These are phyloP conservation scores for Lophotriccus pileatus DNA, from an alignment of 2,797 vertebrate species.

Conservation along the genomic window DNA sequence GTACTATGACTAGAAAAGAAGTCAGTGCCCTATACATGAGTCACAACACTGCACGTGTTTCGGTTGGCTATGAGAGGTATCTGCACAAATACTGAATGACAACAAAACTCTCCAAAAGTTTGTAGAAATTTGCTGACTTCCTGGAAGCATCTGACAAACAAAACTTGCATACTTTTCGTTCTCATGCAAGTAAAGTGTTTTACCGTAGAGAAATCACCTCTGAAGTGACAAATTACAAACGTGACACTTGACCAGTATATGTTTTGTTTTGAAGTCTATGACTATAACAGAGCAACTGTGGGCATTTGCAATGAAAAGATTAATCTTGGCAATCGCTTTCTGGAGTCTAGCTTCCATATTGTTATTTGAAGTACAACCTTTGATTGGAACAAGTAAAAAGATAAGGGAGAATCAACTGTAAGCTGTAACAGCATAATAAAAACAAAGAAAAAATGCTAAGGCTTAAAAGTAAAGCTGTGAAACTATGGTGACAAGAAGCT, in stretches of 20 bases:
- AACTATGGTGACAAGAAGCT: background rate
- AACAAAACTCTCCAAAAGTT: background rate
- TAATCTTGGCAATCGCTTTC: background rate
- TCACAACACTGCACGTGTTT: background rate
- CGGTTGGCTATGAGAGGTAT: background rate
- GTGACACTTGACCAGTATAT: accelerated
- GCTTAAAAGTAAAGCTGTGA: background rate
- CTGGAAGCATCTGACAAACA: background rate
- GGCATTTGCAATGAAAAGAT: background rate
- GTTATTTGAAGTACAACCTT: background rate
- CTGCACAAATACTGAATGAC: background rate
- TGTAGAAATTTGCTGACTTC: background rate
- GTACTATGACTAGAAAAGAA: background rate
- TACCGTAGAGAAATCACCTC: background rate
- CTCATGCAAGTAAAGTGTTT: background rate
- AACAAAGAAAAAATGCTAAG: background rate
- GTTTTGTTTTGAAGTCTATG: background rate
- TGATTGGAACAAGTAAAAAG: background rate
- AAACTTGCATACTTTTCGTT: background rate
- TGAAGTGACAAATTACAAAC: background rate
- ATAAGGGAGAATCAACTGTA: background rate
- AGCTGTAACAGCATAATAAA: background rate
- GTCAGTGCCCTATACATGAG: accelerated
- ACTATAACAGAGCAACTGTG: background rate
- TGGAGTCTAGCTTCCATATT: background rate